Conservation (phyloP, 1,140 invertebrate genomes). For the Elymnias hypermnestra region DNA sequence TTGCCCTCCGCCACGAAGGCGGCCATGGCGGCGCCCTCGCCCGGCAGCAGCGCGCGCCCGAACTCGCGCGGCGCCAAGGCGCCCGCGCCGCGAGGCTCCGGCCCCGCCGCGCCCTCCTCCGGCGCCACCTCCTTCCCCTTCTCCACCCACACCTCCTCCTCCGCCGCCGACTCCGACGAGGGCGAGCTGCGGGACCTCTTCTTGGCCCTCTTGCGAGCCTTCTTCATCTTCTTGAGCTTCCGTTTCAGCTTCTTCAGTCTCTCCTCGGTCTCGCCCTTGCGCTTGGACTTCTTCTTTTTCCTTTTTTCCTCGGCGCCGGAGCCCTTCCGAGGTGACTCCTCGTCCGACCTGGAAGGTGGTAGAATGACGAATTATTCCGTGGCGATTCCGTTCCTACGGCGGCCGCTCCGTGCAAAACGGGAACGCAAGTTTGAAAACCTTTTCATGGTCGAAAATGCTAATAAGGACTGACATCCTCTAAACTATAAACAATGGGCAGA, state of each 20-base stretch:
- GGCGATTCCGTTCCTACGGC: too few relatives aligned
- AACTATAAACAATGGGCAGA: too few relatives aligned
- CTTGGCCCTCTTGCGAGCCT: slow-evolving; percentile 76
- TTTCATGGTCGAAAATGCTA: too few relatives aligned
- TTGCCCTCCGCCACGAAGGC: slow-evolving; percentile 98
- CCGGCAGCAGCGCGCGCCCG: slow-evolving; percentile 49
- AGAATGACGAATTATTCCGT: too few relatives aligned
- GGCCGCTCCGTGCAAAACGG: too few relatives aligned
- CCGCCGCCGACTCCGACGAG: slow-evolving; percentile 50
- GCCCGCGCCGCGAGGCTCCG: slow-evolving; percentile 28
- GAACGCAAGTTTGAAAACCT: too few relatives aligned
- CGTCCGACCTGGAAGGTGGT: slow-evolving; percentile 43
- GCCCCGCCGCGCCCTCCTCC: slow-evolving; percentile 73
- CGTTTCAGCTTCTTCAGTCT: slow-evolving; percentile 77
- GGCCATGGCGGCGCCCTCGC: slow-evolving; percentile 59
- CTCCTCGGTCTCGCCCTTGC: slow-evolving; percentile 70
- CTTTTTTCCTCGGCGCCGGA: slow-evolving; percentile 63
- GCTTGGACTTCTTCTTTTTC: slow-evolving; percentile 70
- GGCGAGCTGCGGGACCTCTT: slow-evolving; percentile 62
- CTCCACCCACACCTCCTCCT: slow-evolving; percentile 83
- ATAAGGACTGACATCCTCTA: too few relatives aligned
- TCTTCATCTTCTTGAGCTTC: slow-evolving; percentile 78
- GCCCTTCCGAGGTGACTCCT: slow-evolving; percentile 39
- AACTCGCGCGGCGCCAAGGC: slow-evolving; percentile 79
- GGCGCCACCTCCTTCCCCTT: slow-evolving; percentile 76